A percentile compares a stretch with the other conserved stretches of the same genome.
Conservation (phyloP, 2,797 vertebrate genomes). For the Scyliorhinus canicula region DNA sequence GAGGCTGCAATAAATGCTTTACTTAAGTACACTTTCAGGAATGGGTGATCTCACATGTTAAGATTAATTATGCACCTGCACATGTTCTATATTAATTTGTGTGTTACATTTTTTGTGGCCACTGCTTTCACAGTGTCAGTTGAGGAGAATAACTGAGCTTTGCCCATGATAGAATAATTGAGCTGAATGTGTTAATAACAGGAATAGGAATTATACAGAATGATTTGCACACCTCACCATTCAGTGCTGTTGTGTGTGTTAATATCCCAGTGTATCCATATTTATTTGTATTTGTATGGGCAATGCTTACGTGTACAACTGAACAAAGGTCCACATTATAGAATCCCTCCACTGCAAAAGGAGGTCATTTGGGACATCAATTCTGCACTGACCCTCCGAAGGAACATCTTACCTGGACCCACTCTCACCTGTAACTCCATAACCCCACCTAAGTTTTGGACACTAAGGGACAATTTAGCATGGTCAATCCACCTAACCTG, state of each 20-base stretch:
- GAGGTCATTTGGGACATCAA: too few relatives aligned
- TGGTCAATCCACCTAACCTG: too few relatives aligned
- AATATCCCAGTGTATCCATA: neutral
- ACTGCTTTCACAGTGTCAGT: neutral
- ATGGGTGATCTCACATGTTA: neutral
- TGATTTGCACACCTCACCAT: neutral
- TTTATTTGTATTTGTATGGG: neutral
- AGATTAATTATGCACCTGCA: neutral
- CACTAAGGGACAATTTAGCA: too few relatives aligned
- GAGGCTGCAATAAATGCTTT: neutral
- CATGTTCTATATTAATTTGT: neutral
- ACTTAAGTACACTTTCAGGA: neutral
- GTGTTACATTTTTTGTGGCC: neutral
- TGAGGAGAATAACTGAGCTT: neutral
- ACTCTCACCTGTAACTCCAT: too few relatives aligned
- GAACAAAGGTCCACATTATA: neutral
- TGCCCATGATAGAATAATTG: neutral
- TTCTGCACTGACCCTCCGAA: too few relatives aligned
- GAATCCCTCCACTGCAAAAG: too few relatives aligned
- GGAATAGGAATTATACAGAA: neutral
- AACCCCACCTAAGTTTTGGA: too few relatives aligned
- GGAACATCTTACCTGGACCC: too few relatives aligned
- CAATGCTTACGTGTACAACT: neutral
- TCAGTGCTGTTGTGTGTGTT: neutral
- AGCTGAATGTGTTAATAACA: neutral